Evolutionary conservation across 2,888 invertebrate species (phyloP).

Genomic region (Drosophila mercatorum): DNA sequence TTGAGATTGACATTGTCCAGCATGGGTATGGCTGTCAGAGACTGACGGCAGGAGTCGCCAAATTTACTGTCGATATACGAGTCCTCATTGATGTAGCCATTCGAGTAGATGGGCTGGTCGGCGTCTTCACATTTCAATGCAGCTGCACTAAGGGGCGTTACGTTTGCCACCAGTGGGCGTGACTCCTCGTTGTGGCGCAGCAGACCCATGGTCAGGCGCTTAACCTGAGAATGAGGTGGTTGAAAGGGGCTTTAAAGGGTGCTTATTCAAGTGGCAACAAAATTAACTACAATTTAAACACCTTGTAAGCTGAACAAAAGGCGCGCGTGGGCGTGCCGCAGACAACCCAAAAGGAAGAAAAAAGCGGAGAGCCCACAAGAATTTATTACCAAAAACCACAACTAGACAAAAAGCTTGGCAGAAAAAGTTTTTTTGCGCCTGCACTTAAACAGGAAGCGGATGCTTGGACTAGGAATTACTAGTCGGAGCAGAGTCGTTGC

Average conservation of each 20-base stretch:
- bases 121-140: slow-evolving; percentile 41
- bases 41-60: slow-evolving; percentile 83
- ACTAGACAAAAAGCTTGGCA: slow-evolving; percentile 70
- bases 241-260: slow-evolving; percentile 37
- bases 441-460: slow-evolving; percentile 79
- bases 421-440: slow-evolving; percentile 60
- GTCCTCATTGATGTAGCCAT: slow-evolving; percentile 91
- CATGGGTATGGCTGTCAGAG: slow-evolving; percentile 83
- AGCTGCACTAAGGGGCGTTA: slow-evolving; percentile 82
- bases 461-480: slow-evolving; percentile 76
- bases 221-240: slow-evolving; percentile 84
- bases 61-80: slow-evolving; percentile 85
- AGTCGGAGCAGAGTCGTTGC: slow-evolving; percentile 33
- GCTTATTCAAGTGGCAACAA: slow-evolving; percentile 71
- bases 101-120: slow-evolving; percentile 76
- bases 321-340: slow-evolving; percentile 57
- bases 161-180: slow-evolving; percentile 89
- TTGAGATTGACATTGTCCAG: slow-evolving; percentile 81
- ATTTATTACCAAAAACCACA: slow-evolving; percentile 82
- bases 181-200: slow-evolving; percentile 89
- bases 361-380: slow-evolving; percentile 47
- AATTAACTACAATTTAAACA: slow-evolving; percentile 80
- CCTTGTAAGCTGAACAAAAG: slow-evolving; percentile 67
- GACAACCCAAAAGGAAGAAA: slow-evolving; percentile 41
- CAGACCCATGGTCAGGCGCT: slow-evolving; percentile 90